These are phyloP conservation scores for Camponotus fellah DNA, from an alignment of 2,888 invertebrate species.

Conservation along the genomic window DNA sequence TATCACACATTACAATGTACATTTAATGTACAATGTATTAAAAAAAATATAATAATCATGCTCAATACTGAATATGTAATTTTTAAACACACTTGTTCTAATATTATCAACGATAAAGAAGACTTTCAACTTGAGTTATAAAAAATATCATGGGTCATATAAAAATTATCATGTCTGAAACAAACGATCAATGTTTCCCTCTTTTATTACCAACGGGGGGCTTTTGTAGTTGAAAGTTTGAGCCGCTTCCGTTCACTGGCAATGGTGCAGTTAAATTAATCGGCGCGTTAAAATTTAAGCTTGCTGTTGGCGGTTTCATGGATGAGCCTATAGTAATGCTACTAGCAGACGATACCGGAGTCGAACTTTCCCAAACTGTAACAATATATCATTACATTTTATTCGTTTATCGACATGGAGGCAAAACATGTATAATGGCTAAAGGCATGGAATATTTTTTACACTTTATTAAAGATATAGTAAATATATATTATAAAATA, in stretches of 20 bases:
- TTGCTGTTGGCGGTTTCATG: conserved; percentile 84
- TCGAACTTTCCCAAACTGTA: conserved; percentile 82
- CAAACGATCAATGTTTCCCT: conserved; percentile 89
- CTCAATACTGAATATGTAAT: conserved; percentile 19
- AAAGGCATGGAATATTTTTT: conserved; percentile 51
- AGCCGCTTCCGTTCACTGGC: conserved; percentile 78
- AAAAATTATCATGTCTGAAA: background rate
- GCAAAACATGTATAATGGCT: conserved; percentile 55
- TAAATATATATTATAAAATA: conserved; percentile 2
- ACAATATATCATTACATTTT: conserved; percentile 70
- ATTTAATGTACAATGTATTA: conserved; percentile 8
- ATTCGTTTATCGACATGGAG: conserved; percentile 19
- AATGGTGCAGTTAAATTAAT: conserved; percentile 83
- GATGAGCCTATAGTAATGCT: conserved; percentile 78
- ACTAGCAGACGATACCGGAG: conserved; percentile 78
- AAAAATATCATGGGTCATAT: background rate
- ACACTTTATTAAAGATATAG: background rate
- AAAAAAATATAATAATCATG: conserved; percentile 16
- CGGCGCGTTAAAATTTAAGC: conserved; percentile 83
- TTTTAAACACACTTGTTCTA: background rate
- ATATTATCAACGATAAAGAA: conserved; percentile 1
- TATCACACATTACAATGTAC: background rate
- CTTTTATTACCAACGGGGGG: conserved; percentile 90
- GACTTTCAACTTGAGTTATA: conserved; percentile 26
- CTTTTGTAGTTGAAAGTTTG: conserved; percentile 90